These are phyloP conservation scores for Drosophila guanche DNA, from an alignment of 1,140 invertebrate genomes.

Conservation along the genomic window DNA sequence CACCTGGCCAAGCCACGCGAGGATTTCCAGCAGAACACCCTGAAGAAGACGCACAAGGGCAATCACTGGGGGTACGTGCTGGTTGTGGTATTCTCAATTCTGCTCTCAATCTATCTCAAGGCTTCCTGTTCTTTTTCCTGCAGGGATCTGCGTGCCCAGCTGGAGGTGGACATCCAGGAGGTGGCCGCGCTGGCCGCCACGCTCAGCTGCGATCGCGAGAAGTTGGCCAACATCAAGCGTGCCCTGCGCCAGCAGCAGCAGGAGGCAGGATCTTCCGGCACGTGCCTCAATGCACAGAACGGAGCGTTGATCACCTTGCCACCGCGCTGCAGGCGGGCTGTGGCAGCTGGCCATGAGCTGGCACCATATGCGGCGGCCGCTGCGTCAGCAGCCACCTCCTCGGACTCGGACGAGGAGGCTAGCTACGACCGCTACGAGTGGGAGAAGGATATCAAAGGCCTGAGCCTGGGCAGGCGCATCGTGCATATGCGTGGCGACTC, in stretches of 20 bases:
- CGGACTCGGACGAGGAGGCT: conserved; percentile 84
- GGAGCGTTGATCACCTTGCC: conserved; percentile 84
- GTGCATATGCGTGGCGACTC: conserved; percentile 84
- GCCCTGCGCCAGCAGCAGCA: conserved; percentile 60
- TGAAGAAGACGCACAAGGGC: conserved; percentile 93
- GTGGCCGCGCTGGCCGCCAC: conserved; percentile 75
- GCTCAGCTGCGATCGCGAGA: conserved; percentile 77
- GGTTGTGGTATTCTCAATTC: conserved; percentile 15
- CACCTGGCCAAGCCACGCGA: conserved; percentile 88
- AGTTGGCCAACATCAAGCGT: conserved; percentile 72
- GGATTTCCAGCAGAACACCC: conserved; percentile 90
- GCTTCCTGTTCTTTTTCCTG: conserved; percentile 35
- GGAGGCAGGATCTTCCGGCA: conserved; percentile 27
- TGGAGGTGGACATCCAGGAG: conserved; percentile 90
- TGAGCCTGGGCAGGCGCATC: conserved; percentile 50
- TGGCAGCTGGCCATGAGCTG: conserved; percentile 60
- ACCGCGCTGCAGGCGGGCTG: conserved; percentile 59
- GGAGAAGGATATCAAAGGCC: conserved; percentile 54
- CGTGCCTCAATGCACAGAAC: conserved; percentile 63
- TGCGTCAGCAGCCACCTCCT: conserved; percentile 50
- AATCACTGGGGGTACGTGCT: conserved; percentile 94
- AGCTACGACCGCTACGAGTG: conserved; percentile 72
- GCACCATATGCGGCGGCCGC: conserved; percentile 51
- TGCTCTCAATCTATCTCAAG: conserved; percentile 1
- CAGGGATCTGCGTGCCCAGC: conserved; percentile 94